phyloP scores from a whole-genome alignment of 2,113 vertebrate species.

The Zingel zingel region DNA sequence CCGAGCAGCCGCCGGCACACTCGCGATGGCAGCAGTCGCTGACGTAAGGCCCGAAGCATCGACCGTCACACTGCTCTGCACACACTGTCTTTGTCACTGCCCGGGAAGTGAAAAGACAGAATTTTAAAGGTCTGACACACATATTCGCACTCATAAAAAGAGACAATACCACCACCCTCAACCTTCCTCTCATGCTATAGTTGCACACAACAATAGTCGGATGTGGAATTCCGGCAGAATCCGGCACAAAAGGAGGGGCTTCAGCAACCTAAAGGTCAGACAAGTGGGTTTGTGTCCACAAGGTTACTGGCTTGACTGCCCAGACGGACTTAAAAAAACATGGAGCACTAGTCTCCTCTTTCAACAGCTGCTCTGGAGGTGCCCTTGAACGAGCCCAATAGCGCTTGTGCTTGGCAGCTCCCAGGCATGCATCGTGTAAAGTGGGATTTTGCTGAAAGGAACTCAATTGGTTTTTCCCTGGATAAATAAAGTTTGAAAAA shows the following conservation, averaged over 20 bases:
- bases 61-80: slow-evolving; percentile 96
- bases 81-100: slow-evolving; percentile 97
- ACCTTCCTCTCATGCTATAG: slow-evolving; percentile 9
- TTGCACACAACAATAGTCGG: background rate
- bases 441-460: background rate
- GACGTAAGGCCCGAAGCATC: slow-evolving; percentile 96
- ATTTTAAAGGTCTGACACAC: slow-evolving; percentile 61
- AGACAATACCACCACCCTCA: slow-evolving; percentile 56
- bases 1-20: slow-evolving; percentile 95
- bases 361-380: slow-evolving; percentile 9
- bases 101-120: slow-evolving; percentile 45
- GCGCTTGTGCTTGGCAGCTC: background rate
- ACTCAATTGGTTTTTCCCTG: background rate
- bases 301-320: slow-evolving; percentile 1
- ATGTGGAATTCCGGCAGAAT: slow-evolving; percentile 3
- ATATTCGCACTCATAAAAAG: slow-evolving; percentile 15
- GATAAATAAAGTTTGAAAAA: slow-evolving; percentile 16
- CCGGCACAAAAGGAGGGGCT: slow-evolving; percentile 29
- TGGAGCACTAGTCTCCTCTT: slow-evolving; percentile 2
- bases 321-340: slow-evolving; percentile 23
- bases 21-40: slow-evolving; percentile 97
- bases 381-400: slow-evolving; percentile 29
- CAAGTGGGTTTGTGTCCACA: background rate
- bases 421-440: slow-evolving; percentile 10
- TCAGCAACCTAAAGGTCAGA: slow-evolving; percentile 43